Evolutionary conservation across 2,797 vertebrate species (phyloP), one percentile per base, ranked within the genome.

Genomic region (Sebastes minor): DNA sequence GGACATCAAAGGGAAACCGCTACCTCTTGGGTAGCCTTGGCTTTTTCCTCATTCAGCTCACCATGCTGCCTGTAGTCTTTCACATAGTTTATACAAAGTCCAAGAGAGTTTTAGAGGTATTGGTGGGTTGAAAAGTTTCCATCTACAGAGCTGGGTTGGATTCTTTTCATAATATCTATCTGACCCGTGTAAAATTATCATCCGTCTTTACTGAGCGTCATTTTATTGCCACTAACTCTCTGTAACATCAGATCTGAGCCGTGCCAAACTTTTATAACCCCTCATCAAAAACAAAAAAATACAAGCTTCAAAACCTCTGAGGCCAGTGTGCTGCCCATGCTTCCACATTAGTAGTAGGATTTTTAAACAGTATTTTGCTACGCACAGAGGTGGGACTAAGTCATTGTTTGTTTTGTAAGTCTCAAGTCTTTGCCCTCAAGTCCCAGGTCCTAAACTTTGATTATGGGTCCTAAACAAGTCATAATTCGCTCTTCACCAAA

Each of bases 1-100:
- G 72, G 80, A 90, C 88, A 83, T 95, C 89, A 94, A 93, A 92
- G 91, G 57, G 78, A 78, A 85, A 56, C 30, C 18, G 49, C 33
- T 83, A 82, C 65, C 55, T 75, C 46, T 56, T 27, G 57, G 62
- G 55, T 78, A 76, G 76, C 74, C 68, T 74, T 12, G 53, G 56
- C 53, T 55, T 52, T 55, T 30, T 68, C 20, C 13, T 56, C 53
- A 62, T 77, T 76, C 38, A 59, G 77, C 63, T 81, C 73, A 61
- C 30, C 3, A 10, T 68, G 64, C 35, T 57, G 74, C 69, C 74
- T 71, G 18, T 60, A 74, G 65, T 72, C 14, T 78, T 64, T 76
- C 2, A 4, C 49, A 64, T 23, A 53, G 32, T 80, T 78, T 87
- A 65, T 64, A 25, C 13, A 52, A 73, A 60, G 33, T 71, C 23